Conservation (phyloP, 2,888 invertebrate species). For the Hirtodrosophila cameraria region DNA sequence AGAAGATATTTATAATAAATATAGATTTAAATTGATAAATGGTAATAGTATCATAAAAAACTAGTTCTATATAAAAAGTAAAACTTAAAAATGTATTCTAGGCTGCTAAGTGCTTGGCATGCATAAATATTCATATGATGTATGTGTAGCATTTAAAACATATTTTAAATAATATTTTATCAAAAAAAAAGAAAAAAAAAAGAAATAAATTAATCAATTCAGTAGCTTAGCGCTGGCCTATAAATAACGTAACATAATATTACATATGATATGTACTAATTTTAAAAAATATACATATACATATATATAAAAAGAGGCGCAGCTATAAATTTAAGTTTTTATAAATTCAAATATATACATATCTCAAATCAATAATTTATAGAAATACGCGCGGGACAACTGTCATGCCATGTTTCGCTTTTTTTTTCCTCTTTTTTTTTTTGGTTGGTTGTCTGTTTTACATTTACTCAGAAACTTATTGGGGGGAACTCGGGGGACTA, state of each 20-base stretch:
- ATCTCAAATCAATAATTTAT: conserved; percentile 79
- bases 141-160: conserved; percentile 28
- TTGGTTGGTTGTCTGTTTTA: conserved; percentile 18
- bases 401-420: conserved; percentile 63
- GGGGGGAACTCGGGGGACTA: conserved; percentile 32
- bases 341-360: conserved; percentile 74
- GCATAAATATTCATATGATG: conserved; percentile 34
- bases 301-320: conserved; percentile 33
- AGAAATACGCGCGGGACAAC: conserved; percentile 76
- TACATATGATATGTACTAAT: conserved; percentile 33
- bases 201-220: conserved; percentile 44
- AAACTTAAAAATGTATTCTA: conserved; percentile 17
- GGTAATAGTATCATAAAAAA: neutral
- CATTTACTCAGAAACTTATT: conserved; percentile 20
- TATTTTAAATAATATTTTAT: conserved; percentile 32
- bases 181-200: conserved; percentile 3
- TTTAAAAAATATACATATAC: conserved; percentile 39
- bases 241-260: conserved; percentile 45
- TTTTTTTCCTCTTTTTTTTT: conserved; percentile 24
- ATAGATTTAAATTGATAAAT: neutral
- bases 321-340: conserved; percentile 66
- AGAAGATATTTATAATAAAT: neutral
- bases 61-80: neutral
- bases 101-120: conserved; percentile 23
- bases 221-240: conserved; percentile 46